Base-by-base conservation (phyloP, 2,113 vertebrate species). In the Pelecanoides urinatrix region DNA sequence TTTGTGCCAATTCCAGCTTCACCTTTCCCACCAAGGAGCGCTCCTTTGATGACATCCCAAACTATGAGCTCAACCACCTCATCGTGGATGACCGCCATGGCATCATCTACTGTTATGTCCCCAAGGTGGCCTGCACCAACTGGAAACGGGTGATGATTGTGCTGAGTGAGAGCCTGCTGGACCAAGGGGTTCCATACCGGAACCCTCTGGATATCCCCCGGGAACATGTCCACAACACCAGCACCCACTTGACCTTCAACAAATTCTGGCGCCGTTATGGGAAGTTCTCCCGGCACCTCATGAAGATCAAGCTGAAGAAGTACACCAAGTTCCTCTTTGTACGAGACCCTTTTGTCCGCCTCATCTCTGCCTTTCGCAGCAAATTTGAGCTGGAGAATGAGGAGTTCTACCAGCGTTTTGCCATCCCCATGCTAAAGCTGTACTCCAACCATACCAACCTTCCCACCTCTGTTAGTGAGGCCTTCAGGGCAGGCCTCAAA, bases 131-230 rank as follows among this genome's bases (percentile, higher is more conserved):
- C 25, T 99, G 99, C 97, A 99, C 98, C 90, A 99, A 99, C 98
- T 99, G 99, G 99, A 99, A 99, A 71, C 98, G 99, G 11, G 98
- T 99, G 86, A 99, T 99, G 99, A 99, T 99, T 5, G 98, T 99
- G 36, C 98, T 99, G 6, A 99, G 99, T 0, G 99, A 99, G 96
- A 99, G 99, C 96, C 97, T 99, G 52, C 97, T 99, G 93, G 98
- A 98, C 79, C 98, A 98, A 2, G 99, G 99, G 0, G 95, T 97
- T 1, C 99, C 99, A 0, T 99, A 99, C 97, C 97, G 96, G 21
- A 98, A 99, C 96, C 99, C 99, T 2, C 93, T 99, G 95, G 98
- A 98, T 59, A 98, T 99, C 74, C 99, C 99, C 14, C 95, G 97
- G 2, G 98, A 99, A 9, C 97, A 98, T 5, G 98, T 99, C 62